Percentiles rank a stretch among this genome's conserved stretches.
Evolutionary conservation across 2,888 invertebrate species (phyloP).

Genomic region (Alloplasta piceator): DNA sequence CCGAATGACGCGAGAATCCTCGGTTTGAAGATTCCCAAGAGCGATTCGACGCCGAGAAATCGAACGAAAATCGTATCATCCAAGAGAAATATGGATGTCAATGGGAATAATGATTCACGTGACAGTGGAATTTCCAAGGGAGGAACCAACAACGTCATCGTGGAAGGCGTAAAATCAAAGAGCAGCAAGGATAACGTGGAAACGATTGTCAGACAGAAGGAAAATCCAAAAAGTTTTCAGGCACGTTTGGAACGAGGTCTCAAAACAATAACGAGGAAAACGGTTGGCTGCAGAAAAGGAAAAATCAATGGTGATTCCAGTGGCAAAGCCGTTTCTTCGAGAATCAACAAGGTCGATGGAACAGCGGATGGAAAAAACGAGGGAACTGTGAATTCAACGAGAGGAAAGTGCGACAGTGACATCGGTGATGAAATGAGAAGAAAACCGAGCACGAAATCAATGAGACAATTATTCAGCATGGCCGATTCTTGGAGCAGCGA

Average conservation of each 20-base stretch:
- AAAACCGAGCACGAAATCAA: conserved; percentile 68
- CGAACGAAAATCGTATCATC: conserved; percentile 3
- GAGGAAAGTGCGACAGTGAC: conserved; percentile 2
- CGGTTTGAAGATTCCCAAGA: conserved; percentile 49
- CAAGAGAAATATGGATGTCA: conserved; percentile 17
- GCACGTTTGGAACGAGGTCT: conserved; percentile 68
- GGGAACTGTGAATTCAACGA: conserved; percentile 10
- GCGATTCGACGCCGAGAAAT: neutral
- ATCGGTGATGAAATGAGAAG: conserved; percentile 42
- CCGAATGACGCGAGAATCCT: conserved; percentile 54
- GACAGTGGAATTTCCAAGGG: conserved; percentile 3
- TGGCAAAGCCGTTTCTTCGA: conserved; percentile 14
- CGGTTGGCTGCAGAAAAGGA: conserved; percentile 39
- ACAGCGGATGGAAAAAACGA: conserved; percentile 2
- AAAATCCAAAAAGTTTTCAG: conserved; percentile 65
- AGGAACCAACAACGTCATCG: conserved; percentile 20
- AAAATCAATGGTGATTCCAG: conserved; percentile 36
- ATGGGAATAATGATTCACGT: conserved; percentile 1
- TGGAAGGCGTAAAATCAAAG: conserved; percentile 46
- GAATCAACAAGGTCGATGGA: conserved; percentile 9
- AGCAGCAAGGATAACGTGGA: conserved; percentile 19
- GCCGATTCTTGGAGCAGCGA: conserved; percentile 76
- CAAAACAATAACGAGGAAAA: conserved; percentile 64
- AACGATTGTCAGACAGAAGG: conserved; percentile 42
- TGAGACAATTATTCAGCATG: conserved; percentile 74